phyloP scores from a whole-genome alignment of 2,797 vertebrate genomes.

The Oreochromis mossambicus region DNA sequence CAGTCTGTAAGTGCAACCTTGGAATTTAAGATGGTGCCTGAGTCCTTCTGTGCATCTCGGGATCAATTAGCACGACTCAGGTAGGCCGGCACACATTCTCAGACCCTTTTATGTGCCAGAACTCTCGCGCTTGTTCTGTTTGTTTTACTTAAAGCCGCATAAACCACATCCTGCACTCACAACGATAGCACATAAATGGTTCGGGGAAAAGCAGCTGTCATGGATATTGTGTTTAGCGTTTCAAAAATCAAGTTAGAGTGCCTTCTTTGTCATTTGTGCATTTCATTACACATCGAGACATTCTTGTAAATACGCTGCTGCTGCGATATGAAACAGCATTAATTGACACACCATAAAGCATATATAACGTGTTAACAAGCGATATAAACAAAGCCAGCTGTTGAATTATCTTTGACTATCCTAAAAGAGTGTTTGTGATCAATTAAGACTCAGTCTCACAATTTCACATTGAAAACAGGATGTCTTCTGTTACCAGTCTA shows the following conservation, averaged over 20 bases:
- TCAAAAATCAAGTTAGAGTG: constrained; percentile 47
- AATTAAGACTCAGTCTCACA: constrained; percentile 68
- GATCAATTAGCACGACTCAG: constrained; percentile 57
- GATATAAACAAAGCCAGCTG: constrained; percentile 73
- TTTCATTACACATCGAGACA: constrained; percentile 44
- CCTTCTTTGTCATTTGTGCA: constrained; percentile 51
- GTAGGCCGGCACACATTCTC: constrained; percentile 49
- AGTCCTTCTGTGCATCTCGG: constrained; percentile 44
- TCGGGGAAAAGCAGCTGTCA: constrained; percentile 13
- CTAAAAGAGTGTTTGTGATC: constrained; percentile 68
- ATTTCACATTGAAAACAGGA: constrained; percentile 69
- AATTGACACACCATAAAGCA: constrained; percentile 71
- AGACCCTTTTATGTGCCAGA: constrained; percentile 55
- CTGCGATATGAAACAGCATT: constrained; percentile 60
- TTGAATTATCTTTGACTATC: constrained; percentile 71
- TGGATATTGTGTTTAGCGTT: constrained; percentile 13
- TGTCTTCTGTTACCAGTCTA: constrained; percentile 72
- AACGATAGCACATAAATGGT: constrained; percentile 20
- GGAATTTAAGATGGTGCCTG: constrained; percentile 70
- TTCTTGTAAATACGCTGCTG: constrained; percentile 57
- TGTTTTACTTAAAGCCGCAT: constrained; percentile 61
- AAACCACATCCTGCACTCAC: constrained; percentile 40
- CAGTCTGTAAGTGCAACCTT: constrained; percentile 68
- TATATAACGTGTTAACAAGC: constrained; percentile 78
- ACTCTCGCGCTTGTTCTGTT: constrained; percentile 46